A percentile compares a stretch with the other conserved stretches of the same genome.
Evolutionary conservation across 1,140 invertebrate genomes (phyloP).

Genomic region (Heliconius eleuchia): DNA sequence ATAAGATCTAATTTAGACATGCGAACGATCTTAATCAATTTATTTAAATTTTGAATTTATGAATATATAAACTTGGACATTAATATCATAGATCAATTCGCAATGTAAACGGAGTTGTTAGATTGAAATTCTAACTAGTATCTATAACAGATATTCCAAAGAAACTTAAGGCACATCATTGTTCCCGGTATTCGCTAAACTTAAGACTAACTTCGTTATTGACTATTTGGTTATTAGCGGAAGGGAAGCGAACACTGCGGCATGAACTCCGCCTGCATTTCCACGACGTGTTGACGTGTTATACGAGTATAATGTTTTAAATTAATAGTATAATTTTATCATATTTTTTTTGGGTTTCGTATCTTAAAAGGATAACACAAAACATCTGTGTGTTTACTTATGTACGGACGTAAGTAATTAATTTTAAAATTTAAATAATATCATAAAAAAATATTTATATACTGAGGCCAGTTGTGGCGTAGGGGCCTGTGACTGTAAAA

Average conservation of each 20-base stretch:
- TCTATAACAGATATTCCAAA: constrained; percentile 31
- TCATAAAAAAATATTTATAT: no score
- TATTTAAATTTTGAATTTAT: background rate
- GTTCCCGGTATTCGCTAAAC: constrained; percentile 33
- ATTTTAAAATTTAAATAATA: no score
- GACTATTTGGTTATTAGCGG: constrained; percentile 32
- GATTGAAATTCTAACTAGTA: constrained; percentile 44
- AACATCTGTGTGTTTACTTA: background rate
- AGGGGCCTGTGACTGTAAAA: no score
- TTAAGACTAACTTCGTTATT: constrained; percentile 31
- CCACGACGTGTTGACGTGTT: background rate
- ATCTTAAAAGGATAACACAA: background rate
- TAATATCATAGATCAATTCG: constrained; percentile 24
- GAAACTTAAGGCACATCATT: constrained; percentile 37
- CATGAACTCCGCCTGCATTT: background rate
- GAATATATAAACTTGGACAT: constrained; percentile 1
- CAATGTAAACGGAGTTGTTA: constrained; percentile 37
- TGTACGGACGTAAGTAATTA: no score
- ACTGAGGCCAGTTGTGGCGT: no score
- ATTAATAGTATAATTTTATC: background rate
- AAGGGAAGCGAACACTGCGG: background rate
- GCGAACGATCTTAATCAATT: background rate
- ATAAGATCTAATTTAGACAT: no score
- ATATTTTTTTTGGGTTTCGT: no score
- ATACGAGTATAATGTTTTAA: background rate